Conservation (phyloP, 2,888 invertebrate species). For the Chironomus riparius region DNA sequence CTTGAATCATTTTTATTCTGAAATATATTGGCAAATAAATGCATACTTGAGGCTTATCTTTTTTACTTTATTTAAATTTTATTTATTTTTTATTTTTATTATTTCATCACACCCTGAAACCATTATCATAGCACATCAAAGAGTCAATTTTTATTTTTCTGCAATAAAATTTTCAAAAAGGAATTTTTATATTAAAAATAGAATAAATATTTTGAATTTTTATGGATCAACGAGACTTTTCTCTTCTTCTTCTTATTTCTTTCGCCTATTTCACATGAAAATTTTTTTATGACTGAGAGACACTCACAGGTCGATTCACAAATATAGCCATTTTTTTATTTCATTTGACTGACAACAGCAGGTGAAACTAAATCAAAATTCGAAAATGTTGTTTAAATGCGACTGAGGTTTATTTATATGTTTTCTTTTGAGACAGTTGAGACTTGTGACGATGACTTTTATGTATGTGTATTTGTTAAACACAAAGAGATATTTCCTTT, state of each 20-base stretch:
- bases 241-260: not conserved
- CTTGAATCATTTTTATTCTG: too few relatives aligned
- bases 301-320: not conserved
- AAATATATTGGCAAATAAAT: not conserved
- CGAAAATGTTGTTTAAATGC: not conserved
- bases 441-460: not conserved
- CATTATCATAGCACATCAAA: not conserved
- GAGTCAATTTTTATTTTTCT: not conserved
- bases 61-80: not conserved
- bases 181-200: not conserved
- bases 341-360: slow-evolving; percentile 12
- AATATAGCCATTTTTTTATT: not conserved
- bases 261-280: not conserved
- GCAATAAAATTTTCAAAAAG: not conserved
- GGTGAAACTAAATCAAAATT: slow-evolving; percentile 23
- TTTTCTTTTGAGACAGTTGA: not conserved
- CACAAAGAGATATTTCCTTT: too few relatives aligned
- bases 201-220: slow-evolving; percentile 16
- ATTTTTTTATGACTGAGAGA: not conserved
- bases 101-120: not conserved
- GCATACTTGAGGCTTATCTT: not conserved
- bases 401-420: not conserved
- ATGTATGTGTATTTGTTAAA: too few relatives aligned
- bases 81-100: not conserved
- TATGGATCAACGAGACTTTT: slow-evolving; percentile 3